These are phyloP conservation scores for rat (Rattus norvegicus) DNA, from an alignment of 2,113 vertebrate genomes.

Conservation along the genomic window DNA sequence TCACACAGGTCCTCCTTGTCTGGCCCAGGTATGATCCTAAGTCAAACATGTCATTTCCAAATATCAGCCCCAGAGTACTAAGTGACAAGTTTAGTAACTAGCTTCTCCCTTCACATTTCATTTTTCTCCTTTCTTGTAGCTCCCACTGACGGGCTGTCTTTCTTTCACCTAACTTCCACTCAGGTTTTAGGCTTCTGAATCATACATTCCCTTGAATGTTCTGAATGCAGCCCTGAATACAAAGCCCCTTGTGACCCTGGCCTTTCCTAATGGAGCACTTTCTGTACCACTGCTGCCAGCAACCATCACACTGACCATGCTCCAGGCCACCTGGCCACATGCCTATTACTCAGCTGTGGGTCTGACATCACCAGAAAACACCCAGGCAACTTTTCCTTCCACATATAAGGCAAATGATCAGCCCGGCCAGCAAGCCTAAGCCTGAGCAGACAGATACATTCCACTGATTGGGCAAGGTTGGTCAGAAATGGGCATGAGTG, in stretches of 20 bases:
- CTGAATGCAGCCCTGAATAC: too few relatives aligned
- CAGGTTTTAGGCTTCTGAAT: not conserved
- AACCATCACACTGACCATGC: too few relatives aligned
- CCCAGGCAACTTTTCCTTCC: not conserved
- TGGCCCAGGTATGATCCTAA: not conserved
- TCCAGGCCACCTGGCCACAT: not conserved
- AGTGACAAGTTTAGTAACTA: not conserved
- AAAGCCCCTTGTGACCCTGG: too few relatives aligned
- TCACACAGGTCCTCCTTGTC: not conserved
- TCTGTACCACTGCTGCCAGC: not conserved
- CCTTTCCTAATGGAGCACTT: not conserved
- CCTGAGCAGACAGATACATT: not conserved
- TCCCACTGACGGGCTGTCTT: not conserved
- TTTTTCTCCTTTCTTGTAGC: not conserved
- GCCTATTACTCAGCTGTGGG: not conserved
- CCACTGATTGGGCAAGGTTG: not conserved
- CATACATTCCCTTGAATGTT: not conserved
- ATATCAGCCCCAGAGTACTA: rapidly evolving
- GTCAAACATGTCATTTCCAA: not conserved
- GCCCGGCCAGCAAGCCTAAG: not conserved
- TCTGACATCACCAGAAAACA: not conserved
- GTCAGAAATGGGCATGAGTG: not conserved
- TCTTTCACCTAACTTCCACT: not conserved
- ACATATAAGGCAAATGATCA: too few relatives aligned
- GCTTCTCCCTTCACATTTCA: rapidly evolving